These are phyloP conservation scores for Myotis lucifugus DNA, from an alignment of 2,113 vertebrate species.

Conservation along the genomic window DNA sequence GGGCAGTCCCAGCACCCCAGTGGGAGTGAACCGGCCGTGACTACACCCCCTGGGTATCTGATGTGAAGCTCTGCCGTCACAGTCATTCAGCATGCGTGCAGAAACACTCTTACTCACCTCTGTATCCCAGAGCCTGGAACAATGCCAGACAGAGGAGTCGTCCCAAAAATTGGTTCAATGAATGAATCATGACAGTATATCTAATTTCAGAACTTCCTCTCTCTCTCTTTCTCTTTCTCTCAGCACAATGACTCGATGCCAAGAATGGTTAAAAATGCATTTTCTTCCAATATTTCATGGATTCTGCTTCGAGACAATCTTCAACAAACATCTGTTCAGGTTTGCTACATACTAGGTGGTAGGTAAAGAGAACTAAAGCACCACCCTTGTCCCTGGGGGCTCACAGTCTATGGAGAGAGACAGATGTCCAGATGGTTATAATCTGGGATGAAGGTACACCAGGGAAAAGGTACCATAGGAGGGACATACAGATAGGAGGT, in stretches of 20 bases:
- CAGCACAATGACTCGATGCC: not conserved
- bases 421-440: not conserved
- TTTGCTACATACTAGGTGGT: not conserved
- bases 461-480: not conserved
- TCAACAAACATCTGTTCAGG: not conserved
- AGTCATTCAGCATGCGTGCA: not conserved
- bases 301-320: not conserved
- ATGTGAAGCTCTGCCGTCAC: not conserved
- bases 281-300: constrained; percentile 39
- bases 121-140: not conserved
- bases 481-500: not conserved
- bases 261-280: constrained; percentile 31
- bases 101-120: not conserved
- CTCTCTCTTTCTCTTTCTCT: not conserved
- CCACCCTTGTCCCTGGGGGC: not conserved
- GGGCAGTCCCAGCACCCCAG: not conserved
- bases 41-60: not conserved
- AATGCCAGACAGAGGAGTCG: not conserved
- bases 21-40: rapidly evolving
- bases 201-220: constrained; percentile 17
- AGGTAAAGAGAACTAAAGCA: constrained; percentile 3
- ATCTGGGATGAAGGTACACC: not conserved
- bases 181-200: constrained; percentile 29
- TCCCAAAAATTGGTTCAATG: not conserved
- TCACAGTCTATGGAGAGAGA: not conserved